Base-by-base conservation (phyloP, 1,140 invertebrate species). In the Hesperophylax magnus region DNA sequence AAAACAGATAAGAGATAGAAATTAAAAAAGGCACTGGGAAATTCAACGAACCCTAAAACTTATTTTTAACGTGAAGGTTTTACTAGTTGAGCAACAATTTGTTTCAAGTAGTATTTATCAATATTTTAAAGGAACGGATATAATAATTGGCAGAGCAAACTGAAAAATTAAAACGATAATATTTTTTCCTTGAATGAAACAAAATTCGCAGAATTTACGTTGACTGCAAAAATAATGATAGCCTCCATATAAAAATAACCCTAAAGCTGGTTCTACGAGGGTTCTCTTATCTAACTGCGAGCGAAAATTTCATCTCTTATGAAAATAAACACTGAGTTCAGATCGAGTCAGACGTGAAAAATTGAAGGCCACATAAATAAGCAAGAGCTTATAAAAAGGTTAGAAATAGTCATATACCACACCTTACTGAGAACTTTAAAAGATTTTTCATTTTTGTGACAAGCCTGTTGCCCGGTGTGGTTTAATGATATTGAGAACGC, bases 251-350 rank as follows among this genome's bases (percentile, higher is more conserved):
- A 34, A 53, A 71, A 71, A 53, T 71, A 71, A 52, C 39, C 67
- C 67, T 5, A 5, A 20, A 47, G 31, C 15, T 14, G 15, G 67
- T 53, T 47, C 39, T 20, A 11, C 31, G 54, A 60, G 72, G 72
- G 72, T 60, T 56, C 1, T 8, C 31, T 75, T 75, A 75, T 75
- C 72, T 31, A 71, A 60, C 53, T 54, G 72, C 47, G 22, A 65
- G 61, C 27, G 61, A 65, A 78, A 78, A 78, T 78, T 78, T 67
- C 77, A 78, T 78, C 77, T 78, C 24, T 78, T 78, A 67, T 78
- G 77, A 78, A 78, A 78, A 78, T 78, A 78, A 78, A 78, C 63
- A 67, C 61, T 52, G 22, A 34, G 67, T 71, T 52, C 67, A 71
- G 39, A 71, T 47, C 39, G 34, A 24, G 9, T 20, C 67, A 11